Conservation (phyloP, 2,113 vertebrate species). For the Malurus elegans region DNA sequence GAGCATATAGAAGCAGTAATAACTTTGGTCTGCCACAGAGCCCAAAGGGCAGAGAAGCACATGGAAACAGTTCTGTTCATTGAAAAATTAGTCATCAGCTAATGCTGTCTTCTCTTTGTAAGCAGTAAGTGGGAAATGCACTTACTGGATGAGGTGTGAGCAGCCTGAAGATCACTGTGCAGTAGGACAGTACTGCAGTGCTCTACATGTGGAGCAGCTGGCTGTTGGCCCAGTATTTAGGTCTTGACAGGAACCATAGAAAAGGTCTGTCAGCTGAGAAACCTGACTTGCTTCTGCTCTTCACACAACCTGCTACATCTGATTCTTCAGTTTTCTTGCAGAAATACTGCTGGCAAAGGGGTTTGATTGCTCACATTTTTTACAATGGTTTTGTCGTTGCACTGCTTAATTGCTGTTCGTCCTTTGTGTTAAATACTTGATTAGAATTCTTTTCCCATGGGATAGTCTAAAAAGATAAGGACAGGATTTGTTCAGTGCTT, state of each 20-base stretch:
- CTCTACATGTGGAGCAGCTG: neutral
- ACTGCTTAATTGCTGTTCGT: neutral
- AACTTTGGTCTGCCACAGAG: neutral
- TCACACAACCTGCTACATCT: neutral
- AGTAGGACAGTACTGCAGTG: neutral
- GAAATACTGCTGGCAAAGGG: neutral
- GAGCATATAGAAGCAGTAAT: neutral
- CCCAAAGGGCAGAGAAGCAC: neutral
- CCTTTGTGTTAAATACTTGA: neutral
- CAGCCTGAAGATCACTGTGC: neutral
- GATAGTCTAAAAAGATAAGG: neutral
- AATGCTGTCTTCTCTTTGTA: neutral
- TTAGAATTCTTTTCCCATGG: neutral
- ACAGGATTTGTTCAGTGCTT: neutral
- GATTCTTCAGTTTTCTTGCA: neutral
- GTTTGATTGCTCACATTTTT: neutral
- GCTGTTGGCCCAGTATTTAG: neutral
- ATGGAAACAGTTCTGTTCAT: neutral
- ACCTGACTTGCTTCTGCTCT: neutral
- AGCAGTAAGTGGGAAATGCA: neutral
- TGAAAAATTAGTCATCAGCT: neutral
- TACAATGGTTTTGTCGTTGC: neutral
- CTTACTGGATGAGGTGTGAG: neutral
- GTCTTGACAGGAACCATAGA: neutral
- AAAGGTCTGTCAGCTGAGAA: neutral